A percentile compares a stretch with the other conserved stretches of the same genome.
Evolutionary conservation across 1,140 invertebrate species (phyloP).

Genomic region (Hylyphantes graminicola): DNA sequence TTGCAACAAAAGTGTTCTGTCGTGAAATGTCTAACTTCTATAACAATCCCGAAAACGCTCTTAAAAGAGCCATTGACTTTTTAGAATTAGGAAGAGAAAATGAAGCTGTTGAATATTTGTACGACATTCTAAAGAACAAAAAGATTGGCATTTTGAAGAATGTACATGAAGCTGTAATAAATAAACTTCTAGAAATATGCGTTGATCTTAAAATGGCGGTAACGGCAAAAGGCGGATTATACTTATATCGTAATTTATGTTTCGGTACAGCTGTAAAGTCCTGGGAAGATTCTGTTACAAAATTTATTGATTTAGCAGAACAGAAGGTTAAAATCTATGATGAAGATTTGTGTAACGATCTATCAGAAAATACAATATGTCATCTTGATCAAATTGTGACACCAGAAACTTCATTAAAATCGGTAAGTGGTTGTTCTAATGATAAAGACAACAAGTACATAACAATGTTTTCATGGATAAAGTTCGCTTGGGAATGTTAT

Average conservation of each 20-base stretch:
- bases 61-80: conserved; percentile 87
- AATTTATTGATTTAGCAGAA: conserved; percentile 93
- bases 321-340: conserved; percentile 92
- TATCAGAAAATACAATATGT: conserved; percentile 90
- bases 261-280: conserved; percentile 96
- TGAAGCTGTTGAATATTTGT: conserved; percentile 94
- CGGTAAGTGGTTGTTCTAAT: conserved; percentile 63
- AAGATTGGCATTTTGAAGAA: conserved; percentile 96
- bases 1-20: no score
- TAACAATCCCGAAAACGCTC: conserved; percentile 95
- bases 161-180: conserved; percentile 98
- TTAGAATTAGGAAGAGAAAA: conserved; percentile 83
- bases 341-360: conserved; percentile 82
- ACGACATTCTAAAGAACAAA: conserved; percentile 98
- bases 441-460: conserved; percentile 68
- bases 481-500: conserved; percentile 74
- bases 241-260: conserved; percentile 99
- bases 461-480: conserved; percentile 72
- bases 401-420: conserved; percentile 70
- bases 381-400: conserved; percentile 96
- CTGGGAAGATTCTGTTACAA: conserved; percentile 91
- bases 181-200: conserved; percentile 97
- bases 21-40: conserved; percentile 86
- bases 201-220: conserved; percentile 98
- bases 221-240: conserved; percentile 97